A percentile compares a stretch with the other conserved stretches of the same genome.
These are phyloP conservation scores for Threskiornis aethiopicus DNA, from an alignment of 2,797 vertebrate genomes.

Conservation along the genomic window DNA sequence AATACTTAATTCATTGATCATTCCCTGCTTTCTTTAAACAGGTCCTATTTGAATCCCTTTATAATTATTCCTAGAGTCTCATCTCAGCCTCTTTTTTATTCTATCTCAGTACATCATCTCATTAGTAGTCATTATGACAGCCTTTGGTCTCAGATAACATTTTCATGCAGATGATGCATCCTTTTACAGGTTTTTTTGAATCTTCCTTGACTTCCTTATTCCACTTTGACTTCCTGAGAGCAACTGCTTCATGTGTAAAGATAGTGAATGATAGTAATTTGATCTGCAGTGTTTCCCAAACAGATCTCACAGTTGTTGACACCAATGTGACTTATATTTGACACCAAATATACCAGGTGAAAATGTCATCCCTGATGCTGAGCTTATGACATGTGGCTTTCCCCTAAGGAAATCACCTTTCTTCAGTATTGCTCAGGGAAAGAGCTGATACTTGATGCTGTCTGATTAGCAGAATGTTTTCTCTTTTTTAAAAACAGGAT, in stretches of 20 bases:
- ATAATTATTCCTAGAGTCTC: background rate
- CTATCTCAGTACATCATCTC: background rate
- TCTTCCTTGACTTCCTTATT: background rate
- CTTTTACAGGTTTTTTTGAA: background rate
- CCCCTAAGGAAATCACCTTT: background rate
- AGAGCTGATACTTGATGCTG: background rate
- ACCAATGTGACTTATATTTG: background rate
- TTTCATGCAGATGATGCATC: background rate
- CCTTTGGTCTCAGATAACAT: background rate
- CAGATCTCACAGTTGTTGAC: background rate
- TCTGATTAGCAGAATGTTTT: background rate
- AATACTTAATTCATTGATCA: conserved; percentile 10
- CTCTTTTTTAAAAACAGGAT: background rate
- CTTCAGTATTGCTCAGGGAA: background rate
- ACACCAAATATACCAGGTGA: background rate
- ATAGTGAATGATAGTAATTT: conserved; percentile 27
- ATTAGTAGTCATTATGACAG: conserved; percentile 33
- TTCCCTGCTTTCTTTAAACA: background rate
- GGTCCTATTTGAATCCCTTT: background rate
- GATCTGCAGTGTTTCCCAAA: background rate
- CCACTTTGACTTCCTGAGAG: background rate
- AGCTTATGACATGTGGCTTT: background rate
- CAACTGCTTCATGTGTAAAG: background rate
- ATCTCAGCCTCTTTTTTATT: background rate
- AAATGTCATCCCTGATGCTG: background rate